Evolutionary conservation across 2,113 vertebrate species (phyloP).

Genomic region (Nannospalax galili): DNA sequence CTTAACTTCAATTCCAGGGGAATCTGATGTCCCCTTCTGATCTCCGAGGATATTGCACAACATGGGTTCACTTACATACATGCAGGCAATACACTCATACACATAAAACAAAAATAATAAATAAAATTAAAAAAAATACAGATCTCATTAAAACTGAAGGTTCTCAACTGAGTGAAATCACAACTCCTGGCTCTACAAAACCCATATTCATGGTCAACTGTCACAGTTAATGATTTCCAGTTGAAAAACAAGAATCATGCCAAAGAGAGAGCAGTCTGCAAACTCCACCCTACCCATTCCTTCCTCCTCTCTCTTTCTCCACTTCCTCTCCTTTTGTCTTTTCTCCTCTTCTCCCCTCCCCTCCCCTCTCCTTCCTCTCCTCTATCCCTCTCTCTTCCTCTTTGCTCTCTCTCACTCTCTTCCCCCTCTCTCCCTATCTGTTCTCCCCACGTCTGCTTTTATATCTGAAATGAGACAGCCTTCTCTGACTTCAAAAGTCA

Average conservation of each 20-base stretch:
- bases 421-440: neutral
- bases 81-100: too few species aligned
- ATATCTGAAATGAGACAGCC: too few species aligned
- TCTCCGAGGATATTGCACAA: too few species aligned
- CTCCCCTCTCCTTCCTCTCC: too few species aligned
- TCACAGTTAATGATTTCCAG: neutral
- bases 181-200: neutral
- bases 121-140: neutral
- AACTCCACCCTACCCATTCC: neutral
- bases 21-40: too few species aligned
- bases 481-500: conserved; percentile 66
- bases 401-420: too few species aligned
- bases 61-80: too few species aligned
- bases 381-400: too few species aligned
- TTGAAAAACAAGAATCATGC: neutral
- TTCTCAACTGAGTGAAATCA: neutral
- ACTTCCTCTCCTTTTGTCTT: neutral
- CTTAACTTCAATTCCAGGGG: too few species aligned
- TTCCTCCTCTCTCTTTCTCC: neutral
- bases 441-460: neutral
- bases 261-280: neutral
- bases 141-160: neutral
- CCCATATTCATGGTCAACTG: rapidly evolving
- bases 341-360: too few species aligned
- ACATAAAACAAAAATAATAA: too few species aligned